Conservation (phyloP, 1,140 invertebrate species). For the Ctenoplectra terminalis region DNA sequence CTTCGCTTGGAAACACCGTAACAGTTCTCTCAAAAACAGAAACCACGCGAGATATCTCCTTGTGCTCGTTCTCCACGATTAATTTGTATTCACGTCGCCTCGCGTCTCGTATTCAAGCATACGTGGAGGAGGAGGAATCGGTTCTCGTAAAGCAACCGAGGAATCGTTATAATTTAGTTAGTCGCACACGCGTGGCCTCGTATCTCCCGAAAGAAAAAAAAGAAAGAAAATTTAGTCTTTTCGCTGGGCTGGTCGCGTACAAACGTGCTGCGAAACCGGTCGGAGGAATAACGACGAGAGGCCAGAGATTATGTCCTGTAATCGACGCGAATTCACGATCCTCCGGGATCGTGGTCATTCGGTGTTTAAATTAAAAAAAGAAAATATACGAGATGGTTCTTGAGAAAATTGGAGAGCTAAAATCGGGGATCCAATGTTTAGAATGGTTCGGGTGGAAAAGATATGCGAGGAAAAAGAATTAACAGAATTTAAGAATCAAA, state of each 20-base stretch:
- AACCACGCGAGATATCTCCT: neutral
- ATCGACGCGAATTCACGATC: constrained; percentile 17
- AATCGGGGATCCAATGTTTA: too few relatives aligned
- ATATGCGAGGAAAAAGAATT: too few relatives aligned
- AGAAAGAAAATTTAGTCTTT: constrained; percentile 21
- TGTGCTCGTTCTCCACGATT: constrained; percentile 21
- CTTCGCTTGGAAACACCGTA: neutral
- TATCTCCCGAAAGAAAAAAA: neutral
- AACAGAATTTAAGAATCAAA: too few relatives aligned
- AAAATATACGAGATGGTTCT: neutral
- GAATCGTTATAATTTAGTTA: constrained; percentile 69
- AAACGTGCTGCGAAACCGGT: constrained; percentile 34
- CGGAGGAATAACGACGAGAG: too few relatives aligned
- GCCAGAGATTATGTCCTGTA: constrained; percentile 2
- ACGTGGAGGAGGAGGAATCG: constrained; percentile 46
- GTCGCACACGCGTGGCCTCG: constrained; percentile 23
- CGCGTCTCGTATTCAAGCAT: constrained; percentile 41
- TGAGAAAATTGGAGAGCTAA: too few relatives aligned
- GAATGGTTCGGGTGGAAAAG: too few relatives aligned
- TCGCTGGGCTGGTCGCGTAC: constrained; percentile 53
- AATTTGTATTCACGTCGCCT: constrained; percentile 50
- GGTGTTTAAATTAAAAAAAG: neutral
- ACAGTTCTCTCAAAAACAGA: neutral
- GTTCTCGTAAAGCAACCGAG: constrained; percentile 41
- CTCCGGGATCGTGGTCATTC: neutral